Percentiles rank a stretch among this genome's conserved stretches.
phyloP scores from a whole-genome alignment of 2,888 invertebrate genomes.

The Sipunculus nudus region DNA sequence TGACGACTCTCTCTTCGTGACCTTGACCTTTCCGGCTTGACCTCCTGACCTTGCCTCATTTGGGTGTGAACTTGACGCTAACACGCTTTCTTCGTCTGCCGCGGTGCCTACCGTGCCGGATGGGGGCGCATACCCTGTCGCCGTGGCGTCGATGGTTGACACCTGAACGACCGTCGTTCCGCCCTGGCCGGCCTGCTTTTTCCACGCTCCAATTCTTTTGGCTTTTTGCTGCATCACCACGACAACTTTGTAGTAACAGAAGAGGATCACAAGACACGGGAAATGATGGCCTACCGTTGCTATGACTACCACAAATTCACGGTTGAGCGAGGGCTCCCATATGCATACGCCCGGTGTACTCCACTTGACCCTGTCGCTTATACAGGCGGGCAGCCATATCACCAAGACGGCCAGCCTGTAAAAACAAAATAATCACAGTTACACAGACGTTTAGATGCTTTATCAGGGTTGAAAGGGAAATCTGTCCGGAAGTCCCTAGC shows the following conservation, averaged over 20 bases:
- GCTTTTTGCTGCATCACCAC: constrained; percentile 42
- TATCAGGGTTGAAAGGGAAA: no score
- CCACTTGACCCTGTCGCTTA: constrained; percentile 49
- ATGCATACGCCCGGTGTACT: constrained; percentile 45
- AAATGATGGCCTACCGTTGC: constrained; percentile 58
- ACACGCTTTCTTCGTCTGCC: background rate
- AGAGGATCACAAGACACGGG: constrained; percentile 49
- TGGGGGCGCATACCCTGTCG: no score
- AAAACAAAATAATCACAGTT: constrained; percentile 6
- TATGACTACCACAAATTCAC: constrained; percentile 55
- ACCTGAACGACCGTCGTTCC: background rate
- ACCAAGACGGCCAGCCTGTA: constrained; percentile 49
- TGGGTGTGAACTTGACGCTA: background rate
- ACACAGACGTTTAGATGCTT: background rate
- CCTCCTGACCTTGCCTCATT: background rate
- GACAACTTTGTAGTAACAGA: constrained; percentile 51
- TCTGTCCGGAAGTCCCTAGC: no score
- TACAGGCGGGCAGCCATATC: constrained; percentile 55
- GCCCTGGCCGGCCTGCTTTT: constrained; percentile 5
- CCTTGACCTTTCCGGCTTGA: background rate
- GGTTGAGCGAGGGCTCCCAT: constrained; percentile 56
- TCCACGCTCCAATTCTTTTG: no score
- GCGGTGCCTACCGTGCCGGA: no score
- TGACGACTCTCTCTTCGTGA: background rate
- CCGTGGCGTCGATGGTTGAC: no score